Conservation (phyloP, 2,797 vertebrate genomes). For the Harpagifer antarcticus region DNA sequence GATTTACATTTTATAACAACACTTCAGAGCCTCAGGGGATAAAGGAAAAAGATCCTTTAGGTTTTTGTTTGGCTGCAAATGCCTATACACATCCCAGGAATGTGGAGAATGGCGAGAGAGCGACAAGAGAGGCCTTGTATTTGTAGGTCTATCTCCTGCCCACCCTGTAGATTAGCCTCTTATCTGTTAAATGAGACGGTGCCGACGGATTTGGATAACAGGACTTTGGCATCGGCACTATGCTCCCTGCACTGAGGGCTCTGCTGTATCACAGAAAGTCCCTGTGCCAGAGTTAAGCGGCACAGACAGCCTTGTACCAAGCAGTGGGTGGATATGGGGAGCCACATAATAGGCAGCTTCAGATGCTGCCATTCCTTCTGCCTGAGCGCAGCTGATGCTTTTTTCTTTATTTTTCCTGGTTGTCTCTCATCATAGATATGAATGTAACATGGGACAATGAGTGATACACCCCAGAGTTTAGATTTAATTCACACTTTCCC, state of each 20-base stretch:
- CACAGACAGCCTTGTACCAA: conserved; percentile 77
- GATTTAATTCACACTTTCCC: conserved; percentile 60
- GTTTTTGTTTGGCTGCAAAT: conserved; percentile 75
- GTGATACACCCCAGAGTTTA: conserved; percentile 35
- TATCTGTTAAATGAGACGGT: conserved; percentile 85
- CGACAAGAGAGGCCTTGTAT: conserved; percentile 81
- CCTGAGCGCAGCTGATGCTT: conserved; percentile 42
- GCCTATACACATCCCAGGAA: conserved; percentile 80
- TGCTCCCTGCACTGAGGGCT: conserved; percentile 62
- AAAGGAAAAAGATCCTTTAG: conserved; percentile 53
- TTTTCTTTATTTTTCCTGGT: conserved; percentile 16
- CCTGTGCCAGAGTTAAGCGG: conserved; percentile 61
- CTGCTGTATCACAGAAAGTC: conserved; percentile 68
- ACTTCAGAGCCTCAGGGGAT: conserved; percentile 33
- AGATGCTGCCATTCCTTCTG: conserved; percentile 56
- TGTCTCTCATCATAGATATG: conserved; percentile 39
- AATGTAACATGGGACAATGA: conserved; percentile 54
- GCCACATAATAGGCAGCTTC: conserved; percentile 70
- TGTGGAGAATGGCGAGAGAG: conserved; percentile 70
- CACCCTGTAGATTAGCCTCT: conserved; percentile 80
- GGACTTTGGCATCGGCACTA: conserved; percentile 71
- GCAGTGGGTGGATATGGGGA: conserved; percentile 71
- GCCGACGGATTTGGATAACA: conserved; percentile 81
- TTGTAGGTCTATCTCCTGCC: conserved; percentile 73
- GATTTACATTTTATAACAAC: conserved; percentile 46